Base-by-base conservation (phyloP, 2,888 invertebrate species). In the Rapana venosa region DNA sequence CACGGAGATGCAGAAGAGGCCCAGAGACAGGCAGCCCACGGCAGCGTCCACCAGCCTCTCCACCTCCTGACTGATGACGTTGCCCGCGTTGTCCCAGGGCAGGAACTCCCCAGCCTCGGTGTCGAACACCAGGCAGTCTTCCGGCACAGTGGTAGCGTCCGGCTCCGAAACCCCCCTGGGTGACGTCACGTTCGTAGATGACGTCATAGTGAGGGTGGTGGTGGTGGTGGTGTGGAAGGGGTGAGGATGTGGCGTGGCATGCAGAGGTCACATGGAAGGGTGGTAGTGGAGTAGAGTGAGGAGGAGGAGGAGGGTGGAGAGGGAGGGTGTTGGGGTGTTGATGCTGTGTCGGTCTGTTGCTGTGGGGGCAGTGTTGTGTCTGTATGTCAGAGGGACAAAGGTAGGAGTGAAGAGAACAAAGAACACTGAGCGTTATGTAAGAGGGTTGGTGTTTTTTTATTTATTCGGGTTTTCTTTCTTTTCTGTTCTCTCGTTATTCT, bases 31-130 rank as follows among this genome's bases (percentile, higher is more conserved):
- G 20, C 15, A 47, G n/a, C 61, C 84, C 81, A 83, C 66, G 20
- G 35, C n/a, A 1, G n/a, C 66, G 22, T 61, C 83, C 61, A 70
- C 70, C 36, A n/a, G 17, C n/a, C 32, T 81, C 66, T 66, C 70
- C 66, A 84, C 30, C 30, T 36, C 30, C 30, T 47, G 61, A 30
- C 61, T 84, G 36, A 88, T 66, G 8, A 85, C 6, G 32, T 70
- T 84, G 66, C 36, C 77, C 26, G 74, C 47, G 56, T 74, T 84
- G 56, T 70, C 89, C 84, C 70, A 58, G 58, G 85, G 58, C 22
- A 84, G 36, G 77, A 87, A 56, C 30, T 20, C 66, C 32, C 47
- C 56, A 0, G 81, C 5, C 17, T 15, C 20, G 2, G 5, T 11
- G 30, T 32, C 32, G 1, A 79, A 11, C 77, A 77, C 79, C 47